Evolutionary conservation across 2,797 vertebrate species (phyloP).

Genomic region (Emydoidea blandingii): DNA sequence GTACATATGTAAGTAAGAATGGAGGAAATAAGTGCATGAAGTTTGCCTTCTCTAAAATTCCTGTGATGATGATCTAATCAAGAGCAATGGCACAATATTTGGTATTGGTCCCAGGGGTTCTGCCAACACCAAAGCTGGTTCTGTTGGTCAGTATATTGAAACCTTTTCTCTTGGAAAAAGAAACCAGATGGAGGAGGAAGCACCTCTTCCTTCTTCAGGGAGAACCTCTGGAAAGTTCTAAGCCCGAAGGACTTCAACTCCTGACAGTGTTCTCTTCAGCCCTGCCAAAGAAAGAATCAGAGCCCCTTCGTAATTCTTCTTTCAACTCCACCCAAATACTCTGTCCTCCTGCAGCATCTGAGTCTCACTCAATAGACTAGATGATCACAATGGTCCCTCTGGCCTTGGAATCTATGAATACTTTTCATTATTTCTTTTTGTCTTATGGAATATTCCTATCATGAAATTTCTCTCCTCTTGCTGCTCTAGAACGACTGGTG

Average conservation of each 20-base stretch:
- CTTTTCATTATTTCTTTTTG: background rate
- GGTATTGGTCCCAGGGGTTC: background rate
- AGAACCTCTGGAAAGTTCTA: background rate
- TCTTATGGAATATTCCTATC: constrained; percentile 13
- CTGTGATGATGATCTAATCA: background rate
- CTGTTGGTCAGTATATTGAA: background rate
- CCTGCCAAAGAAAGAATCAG: constrained; percentile 18
- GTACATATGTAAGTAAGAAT: background rate
- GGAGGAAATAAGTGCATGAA: background rate
- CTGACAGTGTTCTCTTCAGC: constrained; percentile 3
- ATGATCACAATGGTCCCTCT: background rate
- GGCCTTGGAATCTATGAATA: background rate
- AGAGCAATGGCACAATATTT: background rate
- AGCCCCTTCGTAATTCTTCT: constrained; percentile 52
- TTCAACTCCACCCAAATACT: constrained; percentile 55
- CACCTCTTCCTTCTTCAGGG: background rate
- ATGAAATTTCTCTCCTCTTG: constrained; percentile 38
- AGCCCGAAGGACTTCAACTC: background rate
- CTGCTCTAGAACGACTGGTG: constrained; percentile 85
- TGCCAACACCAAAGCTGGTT: background rate
- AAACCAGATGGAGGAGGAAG: background rate
- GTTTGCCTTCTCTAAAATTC: background rate
- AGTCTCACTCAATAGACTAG: background rate
- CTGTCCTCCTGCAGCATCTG: constrained; percentile 25
- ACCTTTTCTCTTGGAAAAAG: background rate